Base-by-base conservation (phyloP, 2,888 invertebrate genomes). In the Ophraella communa region DNA sequence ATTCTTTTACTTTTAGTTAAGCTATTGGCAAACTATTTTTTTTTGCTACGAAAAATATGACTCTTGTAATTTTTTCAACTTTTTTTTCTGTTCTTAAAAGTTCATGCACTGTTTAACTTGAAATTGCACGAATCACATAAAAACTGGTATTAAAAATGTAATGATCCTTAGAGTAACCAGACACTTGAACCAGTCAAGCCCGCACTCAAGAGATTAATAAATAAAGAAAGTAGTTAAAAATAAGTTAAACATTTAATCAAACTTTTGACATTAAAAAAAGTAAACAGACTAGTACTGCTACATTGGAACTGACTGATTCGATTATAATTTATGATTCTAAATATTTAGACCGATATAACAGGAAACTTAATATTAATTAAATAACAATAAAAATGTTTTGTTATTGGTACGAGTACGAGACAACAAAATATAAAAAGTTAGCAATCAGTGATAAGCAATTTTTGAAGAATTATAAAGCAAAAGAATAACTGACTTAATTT, bases 151-250 rank as follows among this genome's bases (percentile, higher is more conserved):
- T 47, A 20, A 52, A 33, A 39, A 42, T 60, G 51, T 44, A 53
- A 49, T 56, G 18, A 62, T 30, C 21, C 11, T 53, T 20, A 45
- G 61, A 65, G 56, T 65, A 61, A 57, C 51, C 55, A 14, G 33
- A 45, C 67, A 70, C 74, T 74, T 73, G 73, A 70, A 49, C 71
- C 67, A 56, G 71, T 70, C 74, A 72, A 74, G 73, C 64, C 69
- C 70, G 71, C 64, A 68, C 74, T 74, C 56, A 64, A 67, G 62
- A 67, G 62, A 67, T 66, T 65, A 63, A 62, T 66, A 56, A 67
- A 68, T 62, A 45, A 71, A 62, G 56, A 64, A 62, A 62, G 56
- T 57, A 58, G 44, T 59, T 68, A 65, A 64, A 64, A 58, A 67
- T 55, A 63, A 65, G 57, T 55, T 56, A 62, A 64, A 65, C 24